Conservation (phyloP, 1,140 invertebrate genomes). For the Monochamus saltuarius region DNA sequence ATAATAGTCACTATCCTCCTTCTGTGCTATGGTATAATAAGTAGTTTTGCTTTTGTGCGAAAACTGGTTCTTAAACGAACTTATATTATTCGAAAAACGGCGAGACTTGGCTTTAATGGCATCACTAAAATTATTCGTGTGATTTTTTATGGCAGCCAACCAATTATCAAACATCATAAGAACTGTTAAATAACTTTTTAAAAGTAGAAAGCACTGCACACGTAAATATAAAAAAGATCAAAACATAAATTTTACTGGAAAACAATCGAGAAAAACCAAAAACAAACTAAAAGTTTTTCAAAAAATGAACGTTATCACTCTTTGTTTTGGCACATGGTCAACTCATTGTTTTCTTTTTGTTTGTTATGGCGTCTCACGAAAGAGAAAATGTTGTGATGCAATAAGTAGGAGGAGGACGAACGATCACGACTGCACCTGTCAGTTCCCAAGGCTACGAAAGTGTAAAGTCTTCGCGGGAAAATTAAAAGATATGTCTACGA, state of each 20-base stretch:
- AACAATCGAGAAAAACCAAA: conserved; percentile 1
- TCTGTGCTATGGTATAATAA: conserved; percentile 43
- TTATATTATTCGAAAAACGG: conserved; percentile 45
- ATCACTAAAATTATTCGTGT: conserved; percentile 53
- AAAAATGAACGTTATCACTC: conserved; percentile 12
- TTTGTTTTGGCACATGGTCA: conserved; percentile 36
- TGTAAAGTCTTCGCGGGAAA: background rate
- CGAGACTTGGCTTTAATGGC: conserved; percentile 51
- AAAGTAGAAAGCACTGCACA: background rate
- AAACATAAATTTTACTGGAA: background rate
- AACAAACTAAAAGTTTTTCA: conserved; percentile 5
- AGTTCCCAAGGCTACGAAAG: conserved; percentile 10
- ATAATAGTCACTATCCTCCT: conserved; percentile 43
- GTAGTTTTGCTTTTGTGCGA: conserved; percentile 46
- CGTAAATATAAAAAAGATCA: conserved; percentile 1
- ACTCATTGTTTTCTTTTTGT: conserved; percentile 20
- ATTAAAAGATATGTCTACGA: conserved; percentile 7
- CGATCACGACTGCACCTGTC: conserved; percentile 3
- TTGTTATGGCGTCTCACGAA: conserved; percentile 19
- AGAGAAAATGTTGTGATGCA: background rate
- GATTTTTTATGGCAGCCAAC: conserved; percentile 53
- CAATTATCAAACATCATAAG: conserved; percentile 59
- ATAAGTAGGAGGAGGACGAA: conserved; percentile 4
- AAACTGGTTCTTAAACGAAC: conserved; percentile 45
- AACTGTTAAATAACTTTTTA: conserved; percentile 12